A percentile compares a stretch with the other conserved stretches of the same genome.
Conservation (phyloP, 92 coral and sea anemone species). For the Actinostola sp. region DNA sequence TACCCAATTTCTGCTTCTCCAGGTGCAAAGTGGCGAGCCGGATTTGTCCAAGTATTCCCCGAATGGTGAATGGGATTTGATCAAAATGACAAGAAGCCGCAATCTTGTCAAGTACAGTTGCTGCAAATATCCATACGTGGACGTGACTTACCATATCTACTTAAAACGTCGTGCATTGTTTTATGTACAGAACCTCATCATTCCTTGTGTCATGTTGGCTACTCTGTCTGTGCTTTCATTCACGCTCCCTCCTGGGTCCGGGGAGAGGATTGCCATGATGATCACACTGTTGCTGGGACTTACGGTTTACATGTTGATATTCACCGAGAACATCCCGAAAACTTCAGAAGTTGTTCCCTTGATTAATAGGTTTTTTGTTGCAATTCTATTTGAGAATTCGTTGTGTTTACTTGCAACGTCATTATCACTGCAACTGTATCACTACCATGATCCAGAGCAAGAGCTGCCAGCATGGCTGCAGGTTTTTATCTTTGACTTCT, state of each 20-base stretch:
- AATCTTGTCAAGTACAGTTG: conserved; percentile 77
- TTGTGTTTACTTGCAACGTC: conserved; percentile 81
- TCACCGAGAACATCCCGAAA: conserved; percentile 88
- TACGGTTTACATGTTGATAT: conserved; percentile 94
- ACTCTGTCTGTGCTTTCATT: conserved; percentile 80
- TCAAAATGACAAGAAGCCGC: conserved; percentile 54
- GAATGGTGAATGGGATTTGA: conserved; percentile 89
- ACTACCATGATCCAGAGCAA: conserved; percentile 69
- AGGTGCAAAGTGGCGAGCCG: conserved; percentile 56
- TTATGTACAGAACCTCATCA: conserved; percentile 80
- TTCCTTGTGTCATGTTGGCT: conserved; percentile 88
- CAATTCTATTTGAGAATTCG: conserved; percentile 77
- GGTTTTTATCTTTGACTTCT: conserved; percentile 49
- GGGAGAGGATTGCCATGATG: conserved; percentile 87
- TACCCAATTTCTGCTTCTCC: conserved; percentile 60
- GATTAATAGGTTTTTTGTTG: conserved; percentile 84
- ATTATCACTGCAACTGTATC: conserved; percentile 76
- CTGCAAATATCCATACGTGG: conserved; percentile 71
- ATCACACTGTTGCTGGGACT: conserved; percentile 87
- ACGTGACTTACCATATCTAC: conserved; percentile 77
- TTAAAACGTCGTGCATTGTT: conserved; percentile 81
- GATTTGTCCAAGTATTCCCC: conserved; percentile 86
- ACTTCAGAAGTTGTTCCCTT: conserved; percentile 85
- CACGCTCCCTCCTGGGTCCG: conserved; percentile 88
- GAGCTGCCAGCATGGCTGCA: conserved; percentile 64